Evolutionary conservation across 1,140 invertebrate species (phyloP).

Genomic region (Vanessa atalanta): DNA sequence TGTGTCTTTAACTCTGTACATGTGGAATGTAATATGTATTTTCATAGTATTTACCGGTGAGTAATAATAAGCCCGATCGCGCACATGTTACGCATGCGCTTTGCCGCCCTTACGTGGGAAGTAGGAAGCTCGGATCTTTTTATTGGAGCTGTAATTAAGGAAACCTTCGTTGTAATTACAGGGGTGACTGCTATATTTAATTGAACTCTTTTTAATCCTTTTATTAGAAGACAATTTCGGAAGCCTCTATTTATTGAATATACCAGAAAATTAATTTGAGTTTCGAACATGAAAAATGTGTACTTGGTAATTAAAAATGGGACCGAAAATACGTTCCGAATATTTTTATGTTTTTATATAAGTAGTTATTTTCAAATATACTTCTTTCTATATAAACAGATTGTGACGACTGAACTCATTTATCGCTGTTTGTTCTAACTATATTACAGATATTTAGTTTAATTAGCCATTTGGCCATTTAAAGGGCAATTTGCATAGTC

Average conservation of each 20-base stretch:
- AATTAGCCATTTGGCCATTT: conserved; percentile 72
- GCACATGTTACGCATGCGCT: conserved; percentile 68
- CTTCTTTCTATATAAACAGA: background rate
- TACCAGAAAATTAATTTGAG: background rate
- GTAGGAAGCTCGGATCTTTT: conserved; percentile 74
- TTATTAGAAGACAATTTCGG: conserved; percentile 16
- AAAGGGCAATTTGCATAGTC: conserved; percentile 71
- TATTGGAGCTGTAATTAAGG: conserved; percentile 75
- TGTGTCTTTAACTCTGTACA: conserved; percentile 36
- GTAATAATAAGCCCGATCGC: conserved; percentile 72
- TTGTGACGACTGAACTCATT: conserved; percentile 4
- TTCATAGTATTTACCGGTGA: conserved; percentile 65
- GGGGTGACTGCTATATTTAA: conserved; percentile 79
- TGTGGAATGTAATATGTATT: conserved; percentile 48
- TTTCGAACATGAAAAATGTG: background rate
- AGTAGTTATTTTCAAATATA: no score
- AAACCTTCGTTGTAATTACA: conserved; percentile 75
- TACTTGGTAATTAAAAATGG: background rate
- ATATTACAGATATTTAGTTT: conserved; percentile 43
- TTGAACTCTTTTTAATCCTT: conserved; percentile 59
- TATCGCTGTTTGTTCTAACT: conserved; percentile 29
- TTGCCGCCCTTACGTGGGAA: conserved; percentile 65
- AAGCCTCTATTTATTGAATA: conserved; percentile 10
- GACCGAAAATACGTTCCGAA: no score
- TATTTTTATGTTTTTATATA: no score